A percentile compares a stretch with the other conserved stretches of the same genome.
phyloP scores from a whole-genome alignment of 1,140 invertebrate species.

The Apis laboriosa region DNA sequence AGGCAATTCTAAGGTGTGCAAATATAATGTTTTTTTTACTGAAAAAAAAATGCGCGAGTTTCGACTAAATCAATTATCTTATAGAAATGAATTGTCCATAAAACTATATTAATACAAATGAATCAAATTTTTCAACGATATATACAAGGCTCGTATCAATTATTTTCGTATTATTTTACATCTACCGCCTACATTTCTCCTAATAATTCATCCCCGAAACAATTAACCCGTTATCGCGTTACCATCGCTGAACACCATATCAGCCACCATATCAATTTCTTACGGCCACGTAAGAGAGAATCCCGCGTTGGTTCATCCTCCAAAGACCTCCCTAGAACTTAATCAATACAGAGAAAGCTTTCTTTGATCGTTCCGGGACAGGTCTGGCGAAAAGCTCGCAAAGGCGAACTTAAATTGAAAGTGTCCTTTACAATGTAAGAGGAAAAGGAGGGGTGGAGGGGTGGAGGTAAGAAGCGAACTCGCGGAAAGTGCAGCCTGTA shows the following conservation, averaged over 20 bases:
- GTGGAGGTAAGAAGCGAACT: constrained; percentile 1
- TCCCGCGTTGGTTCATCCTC: constrained; percentile 13
- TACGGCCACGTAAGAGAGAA: background rate
- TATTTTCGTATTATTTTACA: no score
- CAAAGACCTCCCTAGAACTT: constrained; percentile 35
- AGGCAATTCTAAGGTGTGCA: no score
- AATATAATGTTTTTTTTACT: no score
- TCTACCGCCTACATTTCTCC: no score
- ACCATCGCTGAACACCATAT: background rate
- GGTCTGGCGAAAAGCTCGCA: constrained; percentile 55
- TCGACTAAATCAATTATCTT: no score
- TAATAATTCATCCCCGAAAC: background rate
- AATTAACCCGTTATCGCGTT: background rate
- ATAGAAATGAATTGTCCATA: no score
- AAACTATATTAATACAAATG: no score
- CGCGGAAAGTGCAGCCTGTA: constrained; percentile 21
- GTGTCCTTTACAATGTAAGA: constrained; percentile 62
- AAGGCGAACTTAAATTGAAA: constrained; percentile 70
- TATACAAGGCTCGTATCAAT: no score
- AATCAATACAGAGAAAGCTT: constrained; percentile 63
- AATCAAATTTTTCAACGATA: no score
- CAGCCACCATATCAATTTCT: constrained; percentile 3
- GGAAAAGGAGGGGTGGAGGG: constrained; percentile 1
- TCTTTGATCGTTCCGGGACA: constrained; percentile 60
- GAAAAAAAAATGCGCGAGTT: no score